These are phyloP conservation scores for Esox masquinongy DNA, from an alignment of 2,797 vertebrate genomes.

Conservation along the genomic window DNA sequence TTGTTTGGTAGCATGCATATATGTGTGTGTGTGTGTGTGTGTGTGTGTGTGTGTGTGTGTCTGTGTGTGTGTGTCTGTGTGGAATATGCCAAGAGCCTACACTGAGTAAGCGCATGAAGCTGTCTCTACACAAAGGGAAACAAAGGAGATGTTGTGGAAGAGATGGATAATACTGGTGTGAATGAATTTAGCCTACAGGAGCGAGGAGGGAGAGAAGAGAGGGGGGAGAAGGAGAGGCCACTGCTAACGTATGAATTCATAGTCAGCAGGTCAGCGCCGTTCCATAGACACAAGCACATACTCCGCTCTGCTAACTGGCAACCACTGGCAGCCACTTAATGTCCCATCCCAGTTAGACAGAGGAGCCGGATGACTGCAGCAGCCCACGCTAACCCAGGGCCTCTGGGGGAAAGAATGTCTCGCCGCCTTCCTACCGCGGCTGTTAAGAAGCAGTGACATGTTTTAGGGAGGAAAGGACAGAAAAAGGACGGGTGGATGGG, in stretches of 20 bases:
- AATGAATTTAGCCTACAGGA: background rate
- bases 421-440: background rate
- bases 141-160: constrained; percentile 22
- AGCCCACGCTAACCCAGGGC: background rate
- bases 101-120: constrained; percentile 42
- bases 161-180: constrained; percentile 40
- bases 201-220: constrained; percentile 4
- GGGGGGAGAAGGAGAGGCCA: background rate
- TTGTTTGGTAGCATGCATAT: constrained; percentile 17
- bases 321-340: background rate
- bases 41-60: too few species aligned
- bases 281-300: background rate
- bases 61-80: background rate
- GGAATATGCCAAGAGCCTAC: background rate
- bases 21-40: background rate
- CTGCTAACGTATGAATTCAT: background rate
- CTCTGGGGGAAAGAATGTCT: background rate
- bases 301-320: background rate
- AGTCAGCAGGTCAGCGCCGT: background rate
- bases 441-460: background rate
- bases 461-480: background rate
- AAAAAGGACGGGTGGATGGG: constrained; percentile 36
- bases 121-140: constrained; percentile 41
- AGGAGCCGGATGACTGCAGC: background rate
- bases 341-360: background rate